Percentiles rank a stretch among this genome's conserved stretches.
These are phyloP conservation scores for Sclerurus mexicanus DNA, from an alignment of 2,113 vertebrate species.

Conservation along the genomic window DNA sequence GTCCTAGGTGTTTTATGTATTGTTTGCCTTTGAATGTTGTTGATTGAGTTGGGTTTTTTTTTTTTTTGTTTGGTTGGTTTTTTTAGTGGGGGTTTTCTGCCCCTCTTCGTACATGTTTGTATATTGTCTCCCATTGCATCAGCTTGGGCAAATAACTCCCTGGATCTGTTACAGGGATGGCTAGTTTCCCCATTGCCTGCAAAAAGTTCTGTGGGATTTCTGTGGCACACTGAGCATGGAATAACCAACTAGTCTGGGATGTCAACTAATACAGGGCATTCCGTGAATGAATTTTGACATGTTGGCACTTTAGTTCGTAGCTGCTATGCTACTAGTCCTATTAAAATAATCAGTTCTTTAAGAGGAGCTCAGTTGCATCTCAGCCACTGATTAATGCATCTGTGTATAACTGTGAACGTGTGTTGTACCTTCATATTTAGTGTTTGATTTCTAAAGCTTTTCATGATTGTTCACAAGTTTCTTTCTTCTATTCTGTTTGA, in stretches of 20 bases:
- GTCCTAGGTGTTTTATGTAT: not conserved
- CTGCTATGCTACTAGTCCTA: not conserved
- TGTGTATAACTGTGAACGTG: constrained; percentile 42
- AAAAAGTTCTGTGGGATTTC: not conserved
- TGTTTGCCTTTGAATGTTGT: not conserved
- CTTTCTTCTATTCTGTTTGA: constrained; percentile 96
- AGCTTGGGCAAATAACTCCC: not conserved
- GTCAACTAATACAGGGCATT: not conserved
- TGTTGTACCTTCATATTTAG: constrained; percentile 73
- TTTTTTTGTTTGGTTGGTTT: not conserved
- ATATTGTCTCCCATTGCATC: not conserved
- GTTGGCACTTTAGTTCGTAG: not conserved
- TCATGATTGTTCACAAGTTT: constrained; percentile 96
- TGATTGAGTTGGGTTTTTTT: not conserved
- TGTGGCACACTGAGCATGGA: not conserved
- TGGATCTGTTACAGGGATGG: not conserved
- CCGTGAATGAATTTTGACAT: not conserved
- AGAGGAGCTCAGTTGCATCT: not conserved
- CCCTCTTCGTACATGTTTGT: not conserved
- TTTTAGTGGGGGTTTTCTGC: not conserved
- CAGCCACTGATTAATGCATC: constrained; percentile 1
- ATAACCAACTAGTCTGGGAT: not conserved
- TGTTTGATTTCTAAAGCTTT: constrained; percentile 79
- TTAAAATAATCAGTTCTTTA: not conserved
- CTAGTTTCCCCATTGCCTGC: not conserved